Evolutionary conservation across 2,113 vertebrate species (phyloP).

Genomic region (Ptilorrhoa leucosticta): DNA sequence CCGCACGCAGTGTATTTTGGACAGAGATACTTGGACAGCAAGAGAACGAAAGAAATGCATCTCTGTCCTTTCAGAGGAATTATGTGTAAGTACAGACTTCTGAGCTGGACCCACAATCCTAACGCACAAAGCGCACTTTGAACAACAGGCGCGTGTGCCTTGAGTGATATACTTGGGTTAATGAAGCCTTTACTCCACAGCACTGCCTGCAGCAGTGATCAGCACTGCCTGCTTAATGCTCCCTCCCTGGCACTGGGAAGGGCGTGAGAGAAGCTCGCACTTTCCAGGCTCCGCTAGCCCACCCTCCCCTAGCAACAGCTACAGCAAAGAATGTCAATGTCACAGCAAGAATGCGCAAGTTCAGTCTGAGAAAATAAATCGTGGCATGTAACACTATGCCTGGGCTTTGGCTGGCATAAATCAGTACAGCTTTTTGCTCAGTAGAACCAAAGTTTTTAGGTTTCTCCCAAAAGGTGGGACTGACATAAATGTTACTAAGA

Average conservation of each 20-base stretch:
- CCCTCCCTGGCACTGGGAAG: neutral
- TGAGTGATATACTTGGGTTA: neutral
- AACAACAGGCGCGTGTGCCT: neutral
- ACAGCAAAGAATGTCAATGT: conserved; percentile 15
- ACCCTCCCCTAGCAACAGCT: neutral
- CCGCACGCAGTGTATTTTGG: neutral
- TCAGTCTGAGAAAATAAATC: conserved; percentile 16
- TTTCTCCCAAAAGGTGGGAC: neutral
- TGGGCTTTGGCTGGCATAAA: neutral
- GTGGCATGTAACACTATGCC: neutral
- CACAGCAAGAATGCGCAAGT: neutral
- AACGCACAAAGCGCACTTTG: neutral
- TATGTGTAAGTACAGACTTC: neutral
- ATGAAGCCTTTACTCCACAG: conserved; percentile 20
- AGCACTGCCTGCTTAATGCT: neutral
- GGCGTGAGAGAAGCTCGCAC: neutral
- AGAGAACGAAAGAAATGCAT: neutral
- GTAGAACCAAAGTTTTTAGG: neutral
- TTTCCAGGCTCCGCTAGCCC: neutral
- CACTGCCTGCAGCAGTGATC: neutral
- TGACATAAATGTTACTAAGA: neutral
- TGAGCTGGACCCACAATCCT: neutral
- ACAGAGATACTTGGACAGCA: neutral
- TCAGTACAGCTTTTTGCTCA: neutral
- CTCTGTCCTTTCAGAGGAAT: neutral